These are phyloP conservation scores for Eupithecia exiguata DNA, from an alignment of 2,888 invertebrate species.

Conservation along the genomic window DNA sequence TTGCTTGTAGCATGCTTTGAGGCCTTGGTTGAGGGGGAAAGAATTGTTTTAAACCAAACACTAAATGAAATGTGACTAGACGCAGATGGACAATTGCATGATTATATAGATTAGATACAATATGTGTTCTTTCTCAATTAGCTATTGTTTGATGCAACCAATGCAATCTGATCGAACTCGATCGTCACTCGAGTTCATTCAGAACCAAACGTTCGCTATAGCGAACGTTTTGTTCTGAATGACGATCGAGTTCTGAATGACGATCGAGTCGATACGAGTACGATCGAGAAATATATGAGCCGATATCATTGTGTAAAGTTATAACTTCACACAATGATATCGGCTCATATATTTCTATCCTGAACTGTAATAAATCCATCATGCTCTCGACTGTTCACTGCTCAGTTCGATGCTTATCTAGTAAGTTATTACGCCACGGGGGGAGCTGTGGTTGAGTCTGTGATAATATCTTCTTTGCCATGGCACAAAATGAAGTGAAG, in stretches of 20 bases:
- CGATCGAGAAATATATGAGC: not conserved
- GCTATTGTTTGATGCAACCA: not conserved
- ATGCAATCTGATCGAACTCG: not conserved
- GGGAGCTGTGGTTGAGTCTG: not conserved
- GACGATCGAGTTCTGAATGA: too few relatives aligned
- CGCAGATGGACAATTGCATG: not conserved
- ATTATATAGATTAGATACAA: too few relatives aligned
- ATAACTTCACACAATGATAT: not conserved
- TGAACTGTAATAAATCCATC: slow-evolving; percentile 8
- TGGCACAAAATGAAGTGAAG: not conserved
- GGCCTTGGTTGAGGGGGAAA: too few relatives aligned
- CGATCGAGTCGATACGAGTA: too few relatives aligned
- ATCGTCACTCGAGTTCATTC: not conserved
- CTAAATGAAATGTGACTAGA: not conserved
- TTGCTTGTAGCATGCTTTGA: too few relatives aligned
- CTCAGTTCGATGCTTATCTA: slow-evolving; percentile 10
- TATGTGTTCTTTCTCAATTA: not conserved
- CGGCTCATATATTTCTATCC: not conserved
- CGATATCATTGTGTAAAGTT: not conserved
- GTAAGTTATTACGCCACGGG: slow-evolving; percentile 15
- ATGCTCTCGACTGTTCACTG: not conserved
- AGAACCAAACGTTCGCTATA: not conserved
- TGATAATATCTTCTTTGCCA: not conserved
- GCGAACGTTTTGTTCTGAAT: too few relatives aligned
- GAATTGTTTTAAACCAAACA: too few relatives aligned